Conservation (phyloP, 2,888 invertebrate genomes). For the Yponomeuta sedellus region DNA sequence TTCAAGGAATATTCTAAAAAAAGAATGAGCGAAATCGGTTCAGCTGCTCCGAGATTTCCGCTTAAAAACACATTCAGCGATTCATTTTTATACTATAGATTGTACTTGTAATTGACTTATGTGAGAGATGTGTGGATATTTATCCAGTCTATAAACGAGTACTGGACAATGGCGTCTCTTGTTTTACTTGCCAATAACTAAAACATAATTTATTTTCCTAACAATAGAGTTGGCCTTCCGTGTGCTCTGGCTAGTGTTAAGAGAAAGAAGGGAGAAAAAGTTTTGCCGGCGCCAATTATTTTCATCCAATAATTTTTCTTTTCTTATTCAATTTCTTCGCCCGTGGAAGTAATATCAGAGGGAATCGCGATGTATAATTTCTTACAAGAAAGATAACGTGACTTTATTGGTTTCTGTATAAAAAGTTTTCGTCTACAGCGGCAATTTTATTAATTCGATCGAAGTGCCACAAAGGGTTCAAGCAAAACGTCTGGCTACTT, state of each 20-base stretch:
- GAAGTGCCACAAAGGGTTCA: background rate
- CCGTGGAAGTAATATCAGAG: constrained; percentile 6
- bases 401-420: constrained; percentile 33
- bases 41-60: too few relatives aligned
- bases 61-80: too few relatives aligned
- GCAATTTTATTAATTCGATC: background rate
- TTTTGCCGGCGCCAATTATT: constrained; percentile 35
- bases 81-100: too few relatives aligned
- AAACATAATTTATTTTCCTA: background rate
- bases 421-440: constrained; percentile 15
- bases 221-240: background rate
- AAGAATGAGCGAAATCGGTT: too few relatives aligned
- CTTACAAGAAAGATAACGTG: constrained; percentile 35
- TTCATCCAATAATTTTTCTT: constrained; percentile 26
- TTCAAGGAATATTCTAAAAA: too few relatives aligned
- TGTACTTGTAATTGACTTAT: too few relatives aligned
- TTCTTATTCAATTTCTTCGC: constrained; percentile 13
- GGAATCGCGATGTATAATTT: constrained; percentile 11
- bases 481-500: background rate
- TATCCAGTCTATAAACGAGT: too few relatives aligned
- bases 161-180: too few relatives aligned
- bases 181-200: too few relatives aligned
- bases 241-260: background rate
- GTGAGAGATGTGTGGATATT: too few relatives aligned
- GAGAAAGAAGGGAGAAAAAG: constrained; percentile 30